phyloP scores from a whole-genome alignment of 2,113 vertebrate genomes.

The Platysternon megacephalum region DNA sequence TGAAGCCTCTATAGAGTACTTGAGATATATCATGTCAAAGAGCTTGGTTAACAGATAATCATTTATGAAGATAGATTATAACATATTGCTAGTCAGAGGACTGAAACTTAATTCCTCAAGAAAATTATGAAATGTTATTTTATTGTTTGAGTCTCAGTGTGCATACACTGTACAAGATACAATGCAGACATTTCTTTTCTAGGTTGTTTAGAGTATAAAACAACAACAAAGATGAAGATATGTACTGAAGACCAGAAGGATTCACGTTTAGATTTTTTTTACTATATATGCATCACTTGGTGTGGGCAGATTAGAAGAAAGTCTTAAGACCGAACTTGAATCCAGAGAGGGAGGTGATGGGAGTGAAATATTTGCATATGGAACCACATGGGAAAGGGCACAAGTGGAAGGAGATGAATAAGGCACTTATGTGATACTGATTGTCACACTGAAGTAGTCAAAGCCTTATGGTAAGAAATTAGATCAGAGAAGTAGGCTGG shows the following conservation, averaged over 20 bases:
- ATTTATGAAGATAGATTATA: not conserved
- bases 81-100: not conserved
- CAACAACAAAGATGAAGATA: not conserved
- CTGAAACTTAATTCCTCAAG: not conserved
- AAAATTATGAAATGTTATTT: not conserved
- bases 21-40: not conserved
- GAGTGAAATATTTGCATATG: not conserved
- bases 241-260: not conserved
- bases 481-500: not conserved
- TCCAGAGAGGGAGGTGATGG: not conserved
- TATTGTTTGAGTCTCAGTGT: not conserved
- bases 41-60: not conserved
- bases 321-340: not conserved
- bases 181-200: not conserved
- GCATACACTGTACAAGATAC: not conserved
- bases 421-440: no score
- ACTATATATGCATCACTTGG: not conserved
- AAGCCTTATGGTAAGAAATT: not conserved
- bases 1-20: not conserved
- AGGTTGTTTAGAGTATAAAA: not conserved
- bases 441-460: no score
- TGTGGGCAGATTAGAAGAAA: not conserved
- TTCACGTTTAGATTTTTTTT: not conserved
- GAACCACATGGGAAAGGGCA: not conserved
- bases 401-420: not conserved